Evolutionary conservation across 2,888 invertebrate genomes (phyloP).

Genomic region (Agrypnus murinus): DNA sequence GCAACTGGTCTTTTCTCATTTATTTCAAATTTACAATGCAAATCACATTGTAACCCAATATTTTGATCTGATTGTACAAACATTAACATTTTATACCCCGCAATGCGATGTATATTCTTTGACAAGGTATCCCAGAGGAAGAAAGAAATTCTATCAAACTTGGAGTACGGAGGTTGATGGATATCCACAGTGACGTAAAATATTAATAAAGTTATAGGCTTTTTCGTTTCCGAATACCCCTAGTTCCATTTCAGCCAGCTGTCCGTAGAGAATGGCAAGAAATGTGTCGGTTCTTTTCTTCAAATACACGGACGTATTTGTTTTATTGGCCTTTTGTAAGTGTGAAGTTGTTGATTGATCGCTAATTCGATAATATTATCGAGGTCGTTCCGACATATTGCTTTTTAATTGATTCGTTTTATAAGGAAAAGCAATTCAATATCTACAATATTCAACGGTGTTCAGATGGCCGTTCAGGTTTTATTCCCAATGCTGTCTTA

Average conservation of each 20-base stretch:
- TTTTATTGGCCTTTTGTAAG: constrained; percentile 32
- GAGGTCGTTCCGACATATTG: constrained; percentile 17
- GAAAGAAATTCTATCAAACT: constrained; percentile 43
- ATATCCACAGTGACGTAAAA: constrained; percentile 46
- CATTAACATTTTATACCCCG: constrained; percentile 1
- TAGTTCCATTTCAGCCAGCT: constrained; percentile 41
- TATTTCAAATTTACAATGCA: too few relatives aligned
- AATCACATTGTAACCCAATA: too few relatives aligned
- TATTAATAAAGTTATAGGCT: constrained; percentile 51
- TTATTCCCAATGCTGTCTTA: too few relatives aligned
- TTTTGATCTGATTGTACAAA: background rate
- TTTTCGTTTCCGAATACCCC: constrained; percentile 43
- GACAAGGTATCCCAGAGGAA: constrained; percentile 27
- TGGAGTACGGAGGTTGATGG: constrained; percentile 27
- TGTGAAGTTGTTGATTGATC: constrained; percentile 39
- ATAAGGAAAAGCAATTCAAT: background rate
- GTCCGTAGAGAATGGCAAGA: constrained; percentile 35
- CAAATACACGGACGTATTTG: constrained; percentile 31
- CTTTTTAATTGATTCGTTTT: constrained; percentile 11
- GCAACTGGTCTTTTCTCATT: too few relatives aligned
- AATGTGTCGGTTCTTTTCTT: constrained; percentile 28
- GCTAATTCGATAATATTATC: constrained; percentile 34
- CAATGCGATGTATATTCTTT: constrained; percentile 13
- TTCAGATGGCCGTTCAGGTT: background rate
- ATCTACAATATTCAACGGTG: background rate